Evolutionary conservation across 2,797 vertebrate species (phyloP).

Genomic region (Thamnophis elegans): DNA sequence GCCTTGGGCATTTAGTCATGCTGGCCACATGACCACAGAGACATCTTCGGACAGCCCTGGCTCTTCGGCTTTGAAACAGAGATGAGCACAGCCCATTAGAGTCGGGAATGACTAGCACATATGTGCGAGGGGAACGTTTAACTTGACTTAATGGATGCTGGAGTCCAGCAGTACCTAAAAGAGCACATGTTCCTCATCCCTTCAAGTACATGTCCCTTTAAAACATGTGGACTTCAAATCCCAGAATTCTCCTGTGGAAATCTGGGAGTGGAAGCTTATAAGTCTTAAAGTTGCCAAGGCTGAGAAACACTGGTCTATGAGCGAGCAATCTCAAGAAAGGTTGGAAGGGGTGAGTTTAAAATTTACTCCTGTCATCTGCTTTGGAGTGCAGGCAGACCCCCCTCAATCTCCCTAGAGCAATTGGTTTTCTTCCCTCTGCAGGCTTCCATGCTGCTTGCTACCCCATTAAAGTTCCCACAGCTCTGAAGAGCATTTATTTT

Average conservation of each 20-base stretch:
- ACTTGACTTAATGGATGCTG: background rate
- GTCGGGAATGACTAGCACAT: no score
- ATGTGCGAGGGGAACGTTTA: no score
- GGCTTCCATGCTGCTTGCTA: conserved; percentile 43
- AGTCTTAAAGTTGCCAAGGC: background rate
- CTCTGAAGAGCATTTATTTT: conserved; percentile 53
- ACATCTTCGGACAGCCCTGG: no score
- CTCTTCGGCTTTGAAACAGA: no score
- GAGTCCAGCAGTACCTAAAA: background rate
- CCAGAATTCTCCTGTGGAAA: background rate
- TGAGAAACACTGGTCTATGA: background rate
- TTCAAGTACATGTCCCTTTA: background rate
- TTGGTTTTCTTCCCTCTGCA: background rate
- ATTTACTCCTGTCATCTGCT: background rate
- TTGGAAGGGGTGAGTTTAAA: background rate
- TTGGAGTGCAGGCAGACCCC: background rate
- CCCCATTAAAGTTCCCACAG: conserved; percentile 41
- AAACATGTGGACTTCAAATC: background rate
- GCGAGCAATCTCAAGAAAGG: background rate
- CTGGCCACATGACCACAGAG: no score
- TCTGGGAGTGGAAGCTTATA: background rate
- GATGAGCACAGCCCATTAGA: no score
- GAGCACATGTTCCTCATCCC: background rate
- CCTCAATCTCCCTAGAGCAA: background rate
- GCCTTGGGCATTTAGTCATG: no score